These are phyloP conservation scores for Eueremaeus valkanovi DNA, from an alignment of 2,888 invertebrate species.

Conservation along the genomic window DNA sequence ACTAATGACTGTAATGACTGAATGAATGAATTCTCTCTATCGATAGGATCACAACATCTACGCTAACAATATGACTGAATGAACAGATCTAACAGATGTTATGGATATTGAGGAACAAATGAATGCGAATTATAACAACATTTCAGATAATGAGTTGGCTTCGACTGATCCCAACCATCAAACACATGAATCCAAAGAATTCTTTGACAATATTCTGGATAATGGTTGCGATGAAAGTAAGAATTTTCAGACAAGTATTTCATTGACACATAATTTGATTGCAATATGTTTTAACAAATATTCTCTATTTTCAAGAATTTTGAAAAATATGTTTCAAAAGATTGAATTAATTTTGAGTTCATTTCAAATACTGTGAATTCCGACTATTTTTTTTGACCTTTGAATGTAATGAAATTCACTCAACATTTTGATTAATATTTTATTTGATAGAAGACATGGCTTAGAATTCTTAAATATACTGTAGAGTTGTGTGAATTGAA, in stretches of 20 bases:
- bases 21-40: not conserved
- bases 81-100: slow-evolving; percentile 25
- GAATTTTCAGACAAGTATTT: not conserved
- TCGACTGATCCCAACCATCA: not conserved
- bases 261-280: not conserved
- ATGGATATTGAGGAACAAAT: slow-evolving; percentile 24
- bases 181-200: not conserved
- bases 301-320: not conserved
- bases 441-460: not conserved
- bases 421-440: not conserved
- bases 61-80: not conserved
- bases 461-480: no score
- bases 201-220: not conserved
- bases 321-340: not conserved
- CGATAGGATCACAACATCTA: no score
- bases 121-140: not conserved
- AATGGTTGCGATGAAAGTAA: slow-evolving; percentile 16
- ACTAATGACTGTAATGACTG: no score
- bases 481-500: not conserved
- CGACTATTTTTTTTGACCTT: not conserved
- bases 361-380: not conserved
- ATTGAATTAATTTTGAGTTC: not conserved
- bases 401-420: no score
- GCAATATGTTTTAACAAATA: not conserved
- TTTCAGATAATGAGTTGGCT: not conserved